Evolutionary conservation across 2,888 invertebrate species (phyloP).

Genomic region (Drosophila gaucha): DNA sequence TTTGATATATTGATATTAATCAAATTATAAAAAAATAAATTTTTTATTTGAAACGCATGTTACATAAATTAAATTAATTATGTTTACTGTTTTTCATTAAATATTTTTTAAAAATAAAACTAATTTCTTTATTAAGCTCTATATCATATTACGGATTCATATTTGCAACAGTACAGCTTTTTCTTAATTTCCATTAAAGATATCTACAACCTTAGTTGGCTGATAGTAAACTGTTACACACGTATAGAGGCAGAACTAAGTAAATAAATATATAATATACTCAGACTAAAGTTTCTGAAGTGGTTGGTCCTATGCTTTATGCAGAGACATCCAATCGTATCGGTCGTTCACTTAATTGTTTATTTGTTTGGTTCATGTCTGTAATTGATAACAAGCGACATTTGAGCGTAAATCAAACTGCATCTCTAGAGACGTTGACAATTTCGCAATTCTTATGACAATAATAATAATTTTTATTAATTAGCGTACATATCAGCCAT

Average conservation of each 20-base stretch:
- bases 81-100: too few relatives aligned
- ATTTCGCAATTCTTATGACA: conserved; percentile 24
- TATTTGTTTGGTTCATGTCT: conserved; percentile 45
- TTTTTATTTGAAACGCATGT: too few relatives aligned
- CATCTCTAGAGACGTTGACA: conserved; percentile 24
- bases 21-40: too few relatives aligned
- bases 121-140: background rate
- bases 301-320: background rate
- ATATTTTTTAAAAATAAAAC: too few relatives aligned
- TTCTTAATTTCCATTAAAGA: too few relatives aligned
- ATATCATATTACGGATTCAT: conserved; percentile 5
- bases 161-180: background rate
- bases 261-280: background rate
- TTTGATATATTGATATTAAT: too few relatives aligned
- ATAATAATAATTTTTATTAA: conserved; percentile 71
- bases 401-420: conserved; percentile 57
- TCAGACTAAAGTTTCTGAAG: background rate
- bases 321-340: conserved; percentile 29
- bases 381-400: conserved; percentile 62
- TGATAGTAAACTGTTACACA: too few relatives aligned
- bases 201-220: too few relatives aligned
- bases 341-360: conserved; percentile 66
- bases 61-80: too few relatives aligned
- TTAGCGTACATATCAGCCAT: conserved; percentile 12
- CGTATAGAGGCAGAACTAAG: background rate